These are phyloP conservation scores for Pangasius larnaudii DNA, from an alignment of 2,797 vertebrate species.

Conservation along the genomic window DNA sequence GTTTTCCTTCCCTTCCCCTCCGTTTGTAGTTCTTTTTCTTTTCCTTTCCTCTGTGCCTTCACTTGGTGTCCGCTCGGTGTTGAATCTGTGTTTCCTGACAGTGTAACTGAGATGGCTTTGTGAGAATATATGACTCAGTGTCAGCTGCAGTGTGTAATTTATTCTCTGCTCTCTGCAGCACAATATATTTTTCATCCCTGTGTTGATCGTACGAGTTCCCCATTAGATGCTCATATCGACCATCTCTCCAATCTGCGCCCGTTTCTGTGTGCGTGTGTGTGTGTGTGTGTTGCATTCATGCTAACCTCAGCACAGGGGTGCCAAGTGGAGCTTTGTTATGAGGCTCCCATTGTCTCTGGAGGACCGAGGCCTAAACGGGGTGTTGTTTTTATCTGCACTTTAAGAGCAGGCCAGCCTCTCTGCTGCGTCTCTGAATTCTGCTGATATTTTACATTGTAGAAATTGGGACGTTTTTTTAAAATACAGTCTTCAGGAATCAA, in stretches of 20 bases:
- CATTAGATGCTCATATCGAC: constrained; percentile 72
- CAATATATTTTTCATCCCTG: constrained; percentile 34
- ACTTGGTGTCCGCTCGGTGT: neutral
- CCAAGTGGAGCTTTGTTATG: constrained; percentile 35
- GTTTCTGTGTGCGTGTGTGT: neutral
- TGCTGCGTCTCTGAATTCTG: neutral
- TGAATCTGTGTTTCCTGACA: neutral
- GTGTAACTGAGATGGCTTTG: constrained; percentile 15
- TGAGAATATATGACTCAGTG: constrained; percentile 13
- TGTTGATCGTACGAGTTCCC: constrained; percentile 71
- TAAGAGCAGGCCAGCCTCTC: neutral
- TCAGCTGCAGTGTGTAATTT: constrained; percentile 39
- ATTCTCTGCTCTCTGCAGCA: constrained; percentile 24
- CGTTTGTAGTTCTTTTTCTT: neutral
- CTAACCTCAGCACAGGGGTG: neutral
- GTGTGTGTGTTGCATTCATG: constrained; percentile 12
- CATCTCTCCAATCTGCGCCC: constrained; percentile 23
- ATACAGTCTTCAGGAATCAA: neutral
- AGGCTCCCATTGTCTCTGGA: constrained; percentile 23
- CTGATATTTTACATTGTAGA: neutral
- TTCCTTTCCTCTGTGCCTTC: neutral
- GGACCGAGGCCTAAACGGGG: constrained; percentile 9
- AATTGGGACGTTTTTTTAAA: neutral
- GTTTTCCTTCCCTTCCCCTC: neutral
- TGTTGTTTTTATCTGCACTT: neutral